Conservation (phyloP, 2,888 invertebrate genomes). For the Drosophila histrio region DNA sequence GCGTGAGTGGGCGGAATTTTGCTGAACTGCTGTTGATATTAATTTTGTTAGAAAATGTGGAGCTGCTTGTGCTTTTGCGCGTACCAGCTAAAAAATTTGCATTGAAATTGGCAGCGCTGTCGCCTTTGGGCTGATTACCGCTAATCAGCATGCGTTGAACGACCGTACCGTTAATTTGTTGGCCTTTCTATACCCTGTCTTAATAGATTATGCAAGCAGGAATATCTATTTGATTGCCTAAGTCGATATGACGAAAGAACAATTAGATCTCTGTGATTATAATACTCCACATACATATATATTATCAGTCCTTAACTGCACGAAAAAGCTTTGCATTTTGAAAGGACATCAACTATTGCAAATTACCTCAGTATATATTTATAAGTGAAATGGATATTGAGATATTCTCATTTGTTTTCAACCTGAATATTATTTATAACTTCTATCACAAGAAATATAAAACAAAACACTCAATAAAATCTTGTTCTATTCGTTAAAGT, state of each 20-base stretch:
- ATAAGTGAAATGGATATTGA: no score
- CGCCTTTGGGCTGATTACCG: conserved; percentile 56
- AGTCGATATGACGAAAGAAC: neutral
- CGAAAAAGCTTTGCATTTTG: no score
- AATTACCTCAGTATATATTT: no score
- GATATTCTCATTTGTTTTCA: no score
- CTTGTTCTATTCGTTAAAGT: no score
- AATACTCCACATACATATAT: no score
- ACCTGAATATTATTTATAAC: no score
- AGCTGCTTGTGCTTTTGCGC: conserved; percentile 32
- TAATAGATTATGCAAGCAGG: neutral
- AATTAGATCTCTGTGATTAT: neutral
- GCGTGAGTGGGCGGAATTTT: neutral
- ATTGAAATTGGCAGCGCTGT: conserved; percentile 59
- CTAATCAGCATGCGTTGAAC: conserved; percentile 53
- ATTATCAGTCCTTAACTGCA: no score
- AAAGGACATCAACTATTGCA: no score
- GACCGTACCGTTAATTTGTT: conserved; percentile 48
- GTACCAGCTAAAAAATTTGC: conserved; percentile 54
- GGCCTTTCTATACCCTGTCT: conserved; percentile 11
- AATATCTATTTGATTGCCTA: neutral
- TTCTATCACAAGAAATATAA: no score
- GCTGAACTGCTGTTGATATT: neutral
- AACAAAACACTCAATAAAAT: no score
- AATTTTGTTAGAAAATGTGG: conserved; percentile 4